Conservation (phyloP, 2,888 invertebrate genomes). For the Phymatocera aterrima region DNA sequence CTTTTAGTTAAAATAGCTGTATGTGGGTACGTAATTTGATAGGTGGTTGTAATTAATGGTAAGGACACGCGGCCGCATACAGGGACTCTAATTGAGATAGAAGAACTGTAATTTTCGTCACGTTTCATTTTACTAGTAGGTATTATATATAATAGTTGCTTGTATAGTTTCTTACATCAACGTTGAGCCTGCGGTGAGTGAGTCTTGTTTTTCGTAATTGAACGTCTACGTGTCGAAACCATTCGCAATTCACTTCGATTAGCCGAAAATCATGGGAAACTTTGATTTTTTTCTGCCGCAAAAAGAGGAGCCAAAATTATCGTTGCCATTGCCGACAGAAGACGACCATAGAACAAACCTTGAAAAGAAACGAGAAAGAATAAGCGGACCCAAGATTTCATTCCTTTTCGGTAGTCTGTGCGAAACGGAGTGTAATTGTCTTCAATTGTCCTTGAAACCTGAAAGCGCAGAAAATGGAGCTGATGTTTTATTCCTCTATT, state of each 20-base stretch:
- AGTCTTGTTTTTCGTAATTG: no score
- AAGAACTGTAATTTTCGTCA: neutral
- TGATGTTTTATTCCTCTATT: neutral
- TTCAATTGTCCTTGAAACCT: neutral
- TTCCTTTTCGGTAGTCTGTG: neutral
- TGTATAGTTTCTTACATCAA: neutral
- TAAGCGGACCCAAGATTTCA: neutral
- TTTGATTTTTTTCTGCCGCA: no score
- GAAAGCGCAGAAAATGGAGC: neutral
- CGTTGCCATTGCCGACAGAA: no score
- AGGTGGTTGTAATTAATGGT: neutral
- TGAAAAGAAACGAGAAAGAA: neutral
- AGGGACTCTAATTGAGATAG: neutral
- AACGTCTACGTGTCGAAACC: no score
- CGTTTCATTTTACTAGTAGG: neutral
- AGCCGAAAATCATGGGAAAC: no score
- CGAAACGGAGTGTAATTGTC: neutral
- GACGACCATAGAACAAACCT: no score
- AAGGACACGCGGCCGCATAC: neutral
- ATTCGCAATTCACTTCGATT: no score
- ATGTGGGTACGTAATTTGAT: neutral
- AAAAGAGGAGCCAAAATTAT: no score
- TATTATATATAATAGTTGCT: neutral
- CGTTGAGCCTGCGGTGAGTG: no score
- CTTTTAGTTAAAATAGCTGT: neutral